phyloP scores from a whole-genome alignment of 1,140 invertebrate genomes.

The Chionoecetes opilio region DNA sequence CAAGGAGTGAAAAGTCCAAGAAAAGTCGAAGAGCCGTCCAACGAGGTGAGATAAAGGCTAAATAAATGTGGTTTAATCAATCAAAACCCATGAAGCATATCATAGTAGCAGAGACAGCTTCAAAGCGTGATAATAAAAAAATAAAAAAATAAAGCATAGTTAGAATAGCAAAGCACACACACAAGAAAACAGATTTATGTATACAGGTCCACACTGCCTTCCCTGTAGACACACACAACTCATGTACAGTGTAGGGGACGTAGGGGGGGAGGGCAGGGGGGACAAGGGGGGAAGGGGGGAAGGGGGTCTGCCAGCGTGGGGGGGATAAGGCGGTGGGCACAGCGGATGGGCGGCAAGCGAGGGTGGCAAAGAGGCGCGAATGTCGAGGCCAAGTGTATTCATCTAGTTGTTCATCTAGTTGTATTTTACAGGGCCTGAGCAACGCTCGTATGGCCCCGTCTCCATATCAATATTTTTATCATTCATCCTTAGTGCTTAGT shows the following conservation, averaged over 20 bases:
- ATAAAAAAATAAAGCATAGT: too few relatives aligned
- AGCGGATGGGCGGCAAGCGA: not conserved
- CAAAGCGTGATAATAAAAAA: not conserved
- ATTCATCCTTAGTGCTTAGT: too few relatives aligned
- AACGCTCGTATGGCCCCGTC: too few relatives aligned
- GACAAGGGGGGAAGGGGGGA: not conserved
- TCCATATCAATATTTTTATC: too few relatives aligned
- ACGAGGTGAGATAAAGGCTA: not conserved
- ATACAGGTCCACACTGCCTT: not conserved
- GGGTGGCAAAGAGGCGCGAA: not conserved
- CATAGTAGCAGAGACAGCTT: not conserved
- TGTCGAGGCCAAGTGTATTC: too few relatives aligned
- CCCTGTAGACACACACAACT: not conserved
- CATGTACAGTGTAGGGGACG: not conserved
- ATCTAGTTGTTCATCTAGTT: too few relatives aligned
- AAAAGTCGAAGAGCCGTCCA: not conserved
- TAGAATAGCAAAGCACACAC: not conserved
- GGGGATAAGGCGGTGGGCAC: not conserved
- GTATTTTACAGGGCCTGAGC: too few relatives aligned
- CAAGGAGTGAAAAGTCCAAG: not conserved
- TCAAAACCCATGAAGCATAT: not conserved
- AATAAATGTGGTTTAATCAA: not conserved
- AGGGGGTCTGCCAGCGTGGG: not conserved
- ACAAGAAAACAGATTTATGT: not conserved
- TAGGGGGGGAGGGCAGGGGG: not conserved